Conservation (phyloP, 2,797 vertebrate genomes). For the Momotus momota region DNA sequence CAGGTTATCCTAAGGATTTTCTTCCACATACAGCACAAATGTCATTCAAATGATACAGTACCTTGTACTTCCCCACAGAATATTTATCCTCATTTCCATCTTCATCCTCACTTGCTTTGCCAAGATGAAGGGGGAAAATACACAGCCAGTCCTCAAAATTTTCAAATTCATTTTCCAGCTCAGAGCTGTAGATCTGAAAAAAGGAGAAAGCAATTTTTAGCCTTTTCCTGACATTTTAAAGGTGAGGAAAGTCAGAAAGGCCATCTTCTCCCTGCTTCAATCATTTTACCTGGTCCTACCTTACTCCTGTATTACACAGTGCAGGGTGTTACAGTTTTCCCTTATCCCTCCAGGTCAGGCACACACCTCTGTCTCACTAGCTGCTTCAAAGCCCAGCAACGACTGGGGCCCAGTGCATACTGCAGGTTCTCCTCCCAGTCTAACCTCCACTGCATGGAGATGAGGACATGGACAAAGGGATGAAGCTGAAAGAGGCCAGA, state of each 20-base stretch:
- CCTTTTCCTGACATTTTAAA: neutral
- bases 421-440: neutral
- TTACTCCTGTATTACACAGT: neutral
- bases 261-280: neutral
- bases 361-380: neutral
- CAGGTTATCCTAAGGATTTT: neutral
- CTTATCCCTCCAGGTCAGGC: neutral
- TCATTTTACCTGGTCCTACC: neutral
- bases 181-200: slow-evolving; percentile 86
- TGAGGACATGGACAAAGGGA: neutral
- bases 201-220: neutral
- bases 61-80: slow-evolving; percentile 94
- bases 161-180: slow-evolving; percentile 90
- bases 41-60: slow-evolving; percentile 34
- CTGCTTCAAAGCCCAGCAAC: neutral
- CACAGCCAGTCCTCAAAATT: slow-evolving; percentile 94
- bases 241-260: neutral
- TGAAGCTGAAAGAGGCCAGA: neutral
- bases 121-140: slow-evolving; percentile 87
- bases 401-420: neutral
- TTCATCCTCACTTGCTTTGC: slow-evolving; percentile 85
- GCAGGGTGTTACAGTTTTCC: neutral
- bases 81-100: slow-evolving; percentile 86
- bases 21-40: neutral
- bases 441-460: neutral